These are phyloP conservation scores for Calephelis virginiensis DNA, from an alignment of 1,140 invertebrate genomes.

Conservation along the genomic window DNA sequence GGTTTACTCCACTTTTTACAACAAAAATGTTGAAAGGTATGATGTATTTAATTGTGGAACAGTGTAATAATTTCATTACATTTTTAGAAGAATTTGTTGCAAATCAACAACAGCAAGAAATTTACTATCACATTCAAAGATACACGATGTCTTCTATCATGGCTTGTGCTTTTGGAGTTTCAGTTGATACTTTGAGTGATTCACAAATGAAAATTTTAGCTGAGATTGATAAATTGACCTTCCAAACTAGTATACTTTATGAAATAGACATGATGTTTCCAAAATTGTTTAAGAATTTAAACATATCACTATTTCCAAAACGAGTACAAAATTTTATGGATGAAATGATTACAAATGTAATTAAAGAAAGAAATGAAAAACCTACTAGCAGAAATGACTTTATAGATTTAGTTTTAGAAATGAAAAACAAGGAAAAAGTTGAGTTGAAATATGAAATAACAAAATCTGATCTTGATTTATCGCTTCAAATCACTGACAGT, in stretches of 20 bases:
- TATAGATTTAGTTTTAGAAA: conserved; percentile 20
- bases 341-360: conserved; percentile 23
- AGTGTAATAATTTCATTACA: conserved; percentile 49
- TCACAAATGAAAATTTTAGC: conserved; percentile 26
- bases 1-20: conserved; percentile 65
- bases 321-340: conserved; percentile 35
- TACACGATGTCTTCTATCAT: conserved; percentile 74
- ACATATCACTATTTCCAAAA: conserved; percentile 36
- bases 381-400: conserved; percentile 17
- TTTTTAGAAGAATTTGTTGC: conserved; percentile 32
- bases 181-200: conserved; percentile 34
- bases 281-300: conserved; percentile 38
- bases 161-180: conserved; percentile 79
- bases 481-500: no score
- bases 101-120: conserved; percentile 44
- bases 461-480: no score
- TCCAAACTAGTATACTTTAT: conserved; percentile 21
- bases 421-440: conserved; percentile 10
- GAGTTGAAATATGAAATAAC: no score
- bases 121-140: conserved; percentile 59
- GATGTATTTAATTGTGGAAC: conserved; percentile 38
- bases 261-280: conserved; percentile 50
- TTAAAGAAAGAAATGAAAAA: conserved; percentile 4
- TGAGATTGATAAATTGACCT: conserved; percentile 35
- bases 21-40: conserved; percentile 53